Evolutionary conservation across 2,113 vertebrate genomes (phyloP).

Genomic region (Thalassoma bifasciatum): DNA sequence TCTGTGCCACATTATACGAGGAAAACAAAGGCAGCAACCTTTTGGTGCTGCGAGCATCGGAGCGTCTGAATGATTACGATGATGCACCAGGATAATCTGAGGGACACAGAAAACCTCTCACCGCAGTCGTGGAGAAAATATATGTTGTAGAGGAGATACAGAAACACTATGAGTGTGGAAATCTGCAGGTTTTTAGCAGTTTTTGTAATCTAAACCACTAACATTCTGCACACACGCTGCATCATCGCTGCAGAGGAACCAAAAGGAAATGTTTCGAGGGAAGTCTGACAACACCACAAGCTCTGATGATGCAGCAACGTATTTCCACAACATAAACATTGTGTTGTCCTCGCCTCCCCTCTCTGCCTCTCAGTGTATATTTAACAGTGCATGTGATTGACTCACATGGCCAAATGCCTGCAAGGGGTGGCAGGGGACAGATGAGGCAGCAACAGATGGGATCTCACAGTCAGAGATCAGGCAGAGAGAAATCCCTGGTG

Average conservation of each 20-base stretch:
- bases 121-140: background rate
- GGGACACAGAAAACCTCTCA: constrained; percentile 21
- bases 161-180: too few species aligned
- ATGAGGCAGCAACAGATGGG: constrained; percentile 20
- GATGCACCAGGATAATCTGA: constrained; percentile 67
- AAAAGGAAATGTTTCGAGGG: constrained; percentile 26
- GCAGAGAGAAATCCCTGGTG: background rate
- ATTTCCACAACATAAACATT: constrained; percentile 20
- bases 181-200: too few species aligned
- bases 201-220: constrained; percentile 1
- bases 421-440: constrained; percentile 9
- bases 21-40: constrained; percentile 49
- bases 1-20: constrained; percentile 27
- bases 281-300: constrained; percentile 19
- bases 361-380: constrained; percentile 7
- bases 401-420: constrained; percentile 37
- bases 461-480: constrained; percentile 12
- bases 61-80: constrained; percentile 55
- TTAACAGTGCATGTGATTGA: constrained; percentile 37
- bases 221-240: background rate
- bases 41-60: constrained; percentile 32
- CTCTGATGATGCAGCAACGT: background rate
- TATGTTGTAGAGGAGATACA: background rate
- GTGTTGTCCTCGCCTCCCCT: background rate
- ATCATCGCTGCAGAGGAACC: too few species aligned